Base-by-base conservation (phyloP, 2,888 invertebrate genomes). In the Cotesia congregata region DNA sequence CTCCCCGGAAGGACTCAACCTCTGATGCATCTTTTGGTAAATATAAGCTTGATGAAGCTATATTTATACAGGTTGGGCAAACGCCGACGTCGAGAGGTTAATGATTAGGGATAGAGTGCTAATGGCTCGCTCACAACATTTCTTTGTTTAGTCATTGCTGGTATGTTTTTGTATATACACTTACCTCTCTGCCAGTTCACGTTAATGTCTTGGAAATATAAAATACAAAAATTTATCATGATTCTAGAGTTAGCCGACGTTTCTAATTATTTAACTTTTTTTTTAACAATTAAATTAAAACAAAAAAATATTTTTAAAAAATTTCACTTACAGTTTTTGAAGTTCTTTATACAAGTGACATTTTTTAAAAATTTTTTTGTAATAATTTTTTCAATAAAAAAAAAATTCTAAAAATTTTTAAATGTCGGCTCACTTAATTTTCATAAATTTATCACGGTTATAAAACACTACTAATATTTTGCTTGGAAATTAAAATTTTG, bases 51-150 rank as follows among this genome's bases (percentile, higher is more conserved):
- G 50, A 50, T 50, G 50, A 61, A 39, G 61, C 20, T 41, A 68
- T 70, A 69, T 50, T 20, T 60, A 61, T 5, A 71, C n/a, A 39
- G 15, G 41, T 3, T 17, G 41, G 9, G 1, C n/a, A 15, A 12
- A 40, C 40, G 50, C 50, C 50, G 17, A 41, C 39, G 15, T 5
- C 9, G n/a, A 50, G 59, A 70, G 60, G 17, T 70, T 70, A 30
- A 70, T 70, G 59, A 70, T 70, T 70, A 70, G 70, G 70, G 12
- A 60, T 60, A 59, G 70, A 59, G 70, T 70, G 70, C 70, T 70
- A 70, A 70, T 70, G 60, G 70, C 70, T 59, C 70, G 30, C 38
- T 60, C 30, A 70, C 50, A 70, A 59, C 38, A n/a, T 70, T 30
- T 59, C 60, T 70, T 59, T 60, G 70, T 70, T 59, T 3, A 30